Evolutionary conservation across 2,888 invertebrate species (phyloP).

Genomic region (Phrixothrix hirtus): DNA sequence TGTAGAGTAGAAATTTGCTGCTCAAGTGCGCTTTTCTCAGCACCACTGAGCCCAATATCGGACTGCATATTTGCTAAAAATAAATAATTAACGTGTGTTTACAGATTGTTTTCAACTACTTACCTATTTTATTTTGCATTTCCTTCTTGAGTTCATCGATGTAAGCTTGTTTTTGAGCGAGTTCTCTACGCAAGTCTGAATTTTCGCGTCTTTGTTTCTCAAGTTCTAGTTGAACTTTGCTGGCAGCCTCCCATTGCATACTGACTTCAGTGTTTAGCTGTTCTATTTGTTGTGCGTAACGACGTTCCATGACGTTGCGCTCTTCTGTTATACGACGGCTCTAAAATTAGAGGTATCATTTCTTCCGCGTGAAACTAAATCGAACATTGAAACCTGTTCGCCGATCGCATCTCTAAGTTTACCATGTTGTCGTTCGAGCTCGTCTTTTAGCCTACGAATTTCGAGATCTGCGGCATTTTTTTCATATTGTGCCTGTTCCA

Average conservation of each 20-base stretch:
- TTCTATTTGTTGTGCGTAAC: constrained; percentile 74
- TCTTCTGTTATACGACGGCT: constrained; percentile 70
- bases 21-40: constrained; percentile 78
- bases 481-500: constrained; percentile 77
- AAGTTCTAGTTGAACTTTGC: constrained; percentile 74
- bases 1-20: constrained; percentile 77
- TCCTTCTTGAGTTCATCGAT: constrained; percentile 82
- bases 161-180: constrained; percentile 73
- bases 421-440: constrained; percentile 74
- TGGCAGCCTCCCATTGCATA: constrained; percentile 78
- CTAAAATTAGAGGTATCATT: too few relatives aligned
- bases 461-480: constrained; percentile 76
- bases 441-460: constrained; percentile 74
- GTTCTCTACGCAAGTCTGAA: constrained; percentile 74
- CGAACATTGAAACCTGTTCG: too few relatives aligned
- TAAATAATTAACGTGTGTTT: not conserved
- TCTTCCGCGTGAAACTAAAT: too few relatives aligned
- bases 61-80: constrained; percentile 71
- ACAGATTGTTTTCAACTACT: too few relatives aligned
- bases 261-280: constrained; percentile 78
- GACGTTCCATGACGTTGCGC: constrained; percentile 70
- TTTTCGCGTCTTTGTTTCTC: constrained; percentile 80
- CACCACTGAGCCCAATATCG: constrained; percentile 74
- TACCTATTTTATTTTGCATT: constrained; percentile 74
- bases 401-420: constrained; percentile 75